Percentiles rank a stretch among this genome's conserved stretches.
Conservation (phyloP, 2,888 invertebrate species). For the Onthophagus sagittarius region DNA sequence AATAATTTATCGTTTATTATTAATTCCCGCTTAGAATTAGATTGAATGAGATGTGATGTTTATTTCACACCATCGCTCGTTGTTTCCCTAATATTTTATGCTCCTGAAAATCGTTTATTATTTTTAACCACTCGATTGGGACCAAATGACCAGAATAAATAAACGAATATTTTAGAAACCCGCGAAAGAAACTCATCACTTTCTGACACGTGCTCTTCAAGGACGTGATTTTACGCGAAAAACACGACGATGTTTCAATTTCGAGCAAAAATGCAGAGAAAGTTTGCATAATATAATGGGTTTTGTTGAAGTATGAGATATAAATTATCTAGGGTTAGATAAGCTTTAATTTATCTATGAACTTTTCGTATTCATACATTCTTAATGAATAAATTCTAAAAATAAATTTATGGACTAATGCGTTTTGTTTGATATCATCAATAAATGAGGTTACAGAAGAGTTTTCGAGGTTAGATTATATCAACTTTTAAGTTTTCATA, state of each 20-base stretch:
- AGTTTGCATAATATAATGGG: not conserved
- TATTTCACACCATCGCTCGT: not conserved
- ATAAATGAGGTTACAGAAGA: no score
- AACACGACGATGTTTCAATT: not conserved
- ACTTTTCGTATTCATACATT: not conserved
- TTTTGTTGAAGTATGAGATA: not conserved
- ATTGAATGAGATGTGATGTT: no score
- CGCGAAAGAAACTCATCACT: not conserved
- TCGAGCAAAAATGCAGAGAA: not conserved
- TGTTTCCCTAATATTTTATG: not conserved
- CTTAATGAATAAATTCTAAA: no score
- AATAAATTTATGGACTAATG: no score
- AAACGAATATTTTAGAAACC: not conserved
- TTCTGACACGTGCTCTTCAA: not conserved
- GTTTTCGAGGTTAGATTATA: no score
- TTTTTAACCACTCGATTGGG: not conserved
- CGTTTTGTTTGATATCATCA: no score
- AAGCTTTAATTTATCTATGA: not conserved
- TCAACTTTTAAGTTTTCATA: no score
- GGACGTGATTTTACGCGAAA: not conserved
- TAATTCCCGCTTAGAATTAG: no score
- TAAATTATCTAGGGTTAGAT: not conserved
- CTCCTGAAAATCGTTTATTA: not conserved
- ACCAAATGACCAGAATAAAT: not conserved
- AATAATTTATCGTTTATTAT: not conserved